phyloP scores from a whole-genome alignment of 2,113 vertebrate genomes.

The Prolemur simus region DNA sequence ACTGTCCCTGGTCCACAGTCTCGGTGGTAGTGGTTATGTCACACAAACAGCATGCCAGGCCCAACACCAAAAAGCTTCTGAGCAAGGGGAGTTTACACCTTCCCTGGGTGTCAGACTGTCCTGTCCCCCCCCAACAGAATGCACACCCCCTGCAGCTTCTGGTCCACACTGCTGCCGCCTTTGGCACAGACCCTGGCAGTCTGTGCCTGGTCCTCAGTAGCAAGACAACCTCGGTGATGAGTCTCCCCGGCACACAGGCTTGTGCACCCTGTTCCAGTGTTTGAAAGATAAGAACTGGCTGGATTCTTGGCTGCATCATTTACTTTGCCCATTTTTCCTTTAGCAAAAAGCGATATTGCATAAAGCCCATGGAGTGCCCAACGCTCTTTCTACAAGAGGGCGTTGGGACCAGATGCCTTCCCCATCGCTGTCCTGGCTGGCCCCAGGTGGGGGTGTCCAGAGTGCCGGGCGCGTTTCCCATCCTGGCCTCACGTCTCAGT shows the following conservation, averaged over 20 bases:
- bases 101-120: neutral
- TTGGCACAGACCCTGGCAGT: neutral
- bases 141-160: too few relatives aligned
- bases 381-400: too few relatives aligned
- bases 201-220: neutral
- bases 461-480: neutral
- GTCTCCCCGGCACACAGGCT: neutral
- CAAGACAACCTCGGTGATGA: neutral
- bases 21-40: neutral
- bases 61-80: neutral
- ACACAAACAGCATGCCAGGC: neutral
- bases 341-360: neutral
- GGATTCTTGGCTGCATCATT: neutral
- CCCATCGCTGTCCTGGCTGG: accelerated
- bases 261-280: neutral
- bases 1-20: neutral
- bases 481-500: neutral
- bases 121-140: neutral
- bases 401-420: neutral
- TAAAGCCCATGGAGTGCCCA: neutral
- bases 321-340: neutral
- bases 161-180: accelerated
- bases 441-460: neutral
- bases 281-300: neutral
- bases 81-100: neutral